Conservation (phyloP, 2,888 invertebrate species). For the Melangyna quadrimaculata region DNA sequence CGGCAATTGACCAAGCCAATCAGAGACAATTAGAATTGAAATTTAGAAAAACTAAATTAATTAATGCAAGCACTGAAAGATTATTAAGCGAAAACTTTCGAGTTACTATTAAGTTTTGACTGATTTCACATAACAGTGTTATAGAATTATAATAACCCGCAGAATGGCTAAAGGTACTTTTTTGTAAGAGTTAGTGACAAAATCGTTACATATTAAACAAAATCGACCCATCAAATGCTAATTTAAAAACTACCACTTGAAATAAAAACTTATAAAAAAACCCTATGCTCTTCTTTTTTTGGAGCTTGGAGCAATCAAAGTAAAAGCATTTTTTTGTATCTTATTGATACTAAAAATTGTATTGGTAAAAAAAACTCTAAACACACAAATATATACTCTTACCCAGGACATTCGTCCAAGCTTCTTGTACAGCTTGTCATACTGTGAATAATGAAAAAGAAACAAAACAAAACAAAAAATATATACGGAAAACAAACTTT, state of each 20-base stretch:
- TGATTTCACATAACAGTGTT: too few species aligned
- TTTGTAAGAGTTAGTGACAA: too few species aligned
- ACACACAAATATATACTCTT: constrained; percentile 2
- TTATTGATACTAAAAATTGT: background rate
- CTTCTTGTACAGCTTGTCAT: background rate
- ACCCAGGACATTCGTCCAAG: background rate
- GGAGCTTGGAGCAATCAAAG: constrained; percentile 40
- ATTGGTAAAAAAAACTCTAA: background rate
- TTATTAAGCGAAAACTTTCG: too few species aligned
- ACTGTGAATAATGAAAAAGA: background rate
- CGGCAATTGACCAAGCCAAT: too few species aligned
- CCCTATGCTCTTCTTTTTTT: background rate
- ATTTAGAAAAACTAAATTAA: too few species aligned
- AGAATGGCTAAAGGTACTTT: too few species aligned
- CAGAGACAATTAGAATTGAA: too few species aligned
- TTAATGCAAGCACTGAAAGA: too few species aligned
- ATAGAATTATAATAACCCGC: too few species aligned
- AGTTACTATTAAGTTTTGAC: too few species aligned
- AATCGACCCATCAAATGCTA: background rate
- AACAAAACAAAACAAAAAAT: background rate
- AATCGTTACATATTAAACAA: too few species aligned
- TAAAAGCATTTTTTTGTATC: constrained; percentile 38
- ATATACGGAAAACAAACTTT: background rate
- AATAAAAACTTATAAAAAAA: background rate
- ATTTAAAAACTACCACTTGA: too few species aligned